Percentiles rank a stretch among this genome's conserved stretches.
Evolutionary conservation across 2,888 invertebrate genomes (phyloP).

Genomic region (Coleophora deauratella): DNA sequence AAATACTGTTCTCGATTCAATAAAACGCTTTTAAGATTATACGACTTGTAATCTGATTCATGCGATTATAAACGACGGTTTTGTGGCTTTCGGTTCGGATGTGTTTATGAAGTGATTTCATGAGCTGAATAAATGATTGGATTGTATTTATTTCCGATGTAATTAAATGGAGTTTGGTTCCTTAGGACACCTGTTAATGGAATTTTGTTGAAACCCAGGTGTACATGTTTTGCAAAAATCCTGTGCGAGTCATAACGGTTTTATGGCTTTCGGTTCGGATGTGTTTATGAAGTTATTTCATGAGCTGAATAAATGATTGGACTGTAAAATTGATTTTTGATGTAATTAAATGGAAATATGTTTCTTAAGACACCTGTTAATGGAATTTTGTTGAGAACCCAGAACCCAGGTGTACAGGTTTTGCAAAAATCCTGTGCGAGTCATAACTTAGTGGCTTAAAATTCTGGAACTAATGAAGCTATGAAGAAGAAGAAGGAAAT

Average conservation of each 20-base stretch:
- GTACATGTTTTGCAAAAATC: too few species aligned
- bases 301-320: too few species aligned
- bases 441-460: conserved; percentile 2
- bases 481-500: too few species aligned
- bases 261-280: conserved; percentile 3
- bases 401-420: too few species aligned
- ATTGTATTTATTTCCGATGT: not conserved
- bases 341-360: not conserved
- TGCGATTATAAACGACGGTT: conserved; percentile 20
- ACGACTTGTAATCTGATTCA: conserved; percentile 26
- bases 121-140: too few species aligned
- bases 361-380: too few species aligned
- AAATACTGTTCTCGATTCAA: conserved; percentile 39
- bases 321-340: not conserved
- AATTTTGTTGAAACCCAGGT: too few species aligned
- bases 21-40: conserved; percentile 25
- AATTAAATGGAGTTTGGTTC: not conserved
- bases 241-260: conserved; percentile 1
- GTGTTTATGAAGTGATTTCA: conserved; percentile 1
- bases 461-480: not conserved
- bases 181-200: too few species aligned
- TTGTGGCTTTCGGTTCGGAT: conserved; percentile 3
- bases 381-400: too few species aligned
- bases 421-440: too few species aligned
- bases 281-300: conserved; percentile 1